These are phyloP conservation scores for Equus quagga DNA, from an alignment of 2,113 vertebrate genomes.

Conservation along the genomic window DNA sequence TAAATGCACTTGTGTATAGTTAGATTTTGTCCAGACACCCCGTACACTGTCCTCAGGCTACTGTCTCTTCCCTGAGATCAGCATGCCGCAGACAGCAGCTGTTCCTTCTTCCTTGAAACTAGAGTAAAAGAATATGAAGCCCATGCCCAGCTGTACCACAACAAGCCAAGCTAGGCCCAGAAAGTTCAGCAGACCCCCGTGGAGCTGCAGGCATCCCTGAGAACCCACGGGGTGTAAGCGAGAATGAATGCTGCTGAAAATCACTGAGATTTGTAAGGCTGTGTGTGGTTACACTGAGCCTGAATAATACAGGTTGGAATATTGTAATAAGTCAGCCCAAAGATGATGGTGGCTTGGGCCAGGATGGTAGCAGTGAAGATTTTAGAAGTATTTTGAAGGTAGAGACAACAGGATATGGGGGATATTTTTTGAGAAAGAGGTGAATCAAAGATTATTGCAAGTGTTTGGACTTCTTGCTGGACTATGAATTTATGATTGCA, in stretches of 20 bases:
- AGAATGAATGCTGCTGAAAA: background rate
- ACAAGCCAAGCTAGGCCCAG: fast-evolving
- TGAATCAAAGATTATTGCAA: background rate
- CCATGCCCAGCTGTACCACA: background rate
- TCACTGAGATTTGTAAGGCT: no score
- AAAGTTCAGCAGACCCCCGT: fast-evolving
- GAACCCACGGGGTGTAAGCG: background rate
- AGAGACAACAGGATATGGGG: background rate
- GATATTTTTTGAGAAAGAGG: background rate
- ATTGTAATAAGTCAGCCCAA: no score
- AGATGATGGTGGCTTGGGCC: background rate
- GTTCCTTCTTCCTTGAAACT: background rate
- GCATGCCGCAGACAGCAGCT: fast-evolving
- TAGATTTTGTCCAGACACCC: background rate
- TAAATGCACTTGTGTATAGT: background rate
- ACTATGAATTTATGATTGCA: no score
- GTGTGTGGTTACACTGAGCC: no score
- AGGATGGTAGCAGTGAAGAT: background rate
- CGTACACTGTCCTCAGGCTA: background rate
- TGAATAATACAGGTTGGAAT: no score
- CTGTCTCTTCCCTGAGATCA: background rate
- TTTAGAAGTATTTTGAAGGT: background rate
- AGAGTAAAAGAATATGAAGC: background rate
- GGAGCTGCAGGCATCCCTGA: background rate
- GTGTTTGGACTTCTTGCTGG: background rate